These are phyloP conservation scores for Rhagologus leucostigma DNA, from an alignment of 2,113 vertebrate species.

Conservation along the genomic window DNA sequence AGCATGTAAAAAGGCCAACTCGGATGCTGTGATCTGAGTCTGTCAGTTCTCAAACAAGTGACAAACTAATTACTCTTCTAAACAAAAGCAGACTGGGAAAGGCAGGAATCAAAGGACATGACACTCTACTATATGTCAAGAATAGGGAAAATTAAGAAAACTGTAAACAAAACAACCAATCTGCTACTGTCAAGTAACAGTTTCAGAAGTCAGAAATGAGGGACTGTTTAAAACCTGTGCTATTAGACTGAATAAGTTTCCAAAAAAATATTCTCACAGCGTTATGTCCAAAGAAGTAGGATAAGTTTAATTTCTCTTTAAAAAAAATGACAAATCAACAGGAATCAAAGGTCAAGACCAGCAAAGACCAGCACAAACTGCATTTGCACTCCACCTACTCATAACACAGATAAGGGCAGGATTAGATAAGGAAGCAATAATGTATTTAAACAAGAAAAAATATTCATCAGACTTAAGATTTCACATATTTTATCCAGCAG, in stretches of 20 bases:
- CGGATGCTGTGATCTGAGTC: neutral
- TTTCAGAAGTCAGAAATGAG: neutral
- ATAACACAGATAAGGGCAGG: neutral
- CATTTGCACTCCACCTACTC: neutral
- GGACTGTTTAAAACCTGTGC: neutral
- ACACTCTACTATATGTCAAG: neutral
- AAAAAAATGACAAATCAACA: neutral
- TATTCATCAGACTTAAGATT: neutral
- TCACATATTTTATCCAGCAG: neutral
- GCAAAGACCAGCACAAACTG: neutral
- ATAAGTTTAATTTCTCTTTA: neutral
- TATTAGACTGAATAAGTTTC: neutral
- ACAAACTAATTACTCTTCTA: neutral
- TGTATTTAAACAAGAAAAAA: neutral
- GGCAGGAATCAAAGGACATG: neutral
- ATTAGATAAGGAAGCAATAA: neutral
- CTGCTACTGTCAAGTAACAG: neutral
- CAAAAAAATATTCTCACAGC: neutral
- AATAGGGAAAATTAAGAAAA: neutral
- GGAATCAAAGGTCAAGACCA: neutral
- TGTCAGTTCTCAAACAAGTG: neutral
- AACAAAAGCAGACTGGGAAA: neutral
- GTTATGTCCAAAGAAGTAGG: neutral
- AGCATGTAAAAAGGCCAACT: neutral
- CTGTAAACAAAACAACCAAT: neutral